Base-by-base conservation (phyloP, 2,797 vertebrate genomes). In the Parambassis ranga region DNA sequence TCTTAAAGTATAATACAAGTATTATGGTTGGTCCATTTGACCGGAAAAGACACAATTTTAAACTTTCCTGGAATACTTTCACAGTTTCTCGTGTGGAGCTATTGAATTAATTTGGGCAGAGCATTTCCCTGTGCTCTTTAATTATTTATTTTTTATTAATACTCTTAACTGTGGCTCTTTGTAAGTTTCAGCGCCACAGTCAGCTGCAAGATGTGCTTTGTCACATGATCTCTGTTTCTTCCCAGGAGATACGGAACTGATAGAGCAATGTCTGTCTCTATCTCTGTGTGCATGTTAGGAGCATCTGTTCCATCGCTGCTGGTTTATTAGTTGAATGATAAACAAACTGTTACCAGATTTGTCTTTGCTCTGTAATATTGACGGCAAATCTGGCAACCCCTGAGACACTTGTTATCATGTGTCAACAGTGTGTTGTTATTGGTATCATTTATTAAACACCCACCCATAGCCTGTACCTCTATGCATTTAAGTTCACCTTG, bases 241-340 rank as follows among this genome's bases (percentile, higher is more conserved):
- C 72, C 46, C 61, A 35, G 32, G 43, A 74, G 72, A 71, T 35
- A 3, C 6, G 1, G 15, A 63, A 47, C 59, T 35, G 57, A 77
- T 24, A 35, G 15, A 66, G 30, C 27, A n/a, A 32, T 19, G 37
- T 71, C 71, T 65, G 68, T 43, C 59, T 71, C 56, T 24, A 28
- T 77, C 30, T 69, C 61, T 42, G 39, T 30, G 32, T 55, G 38
- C 57, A 66, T 37, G 59, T 49, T 42, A 7, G 48, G 48, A 58
- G 65, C 77, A 86, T 84, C 77, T 81, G 73, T 69, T 81, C 64
- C 44, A 37, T 75, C 67, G 67, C 55, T 58, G 50, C 48, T 28
- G 63, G 36, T 56, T 78, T 80, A 70, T 51, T 67, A 53, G 62
- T 53, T 64, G 49, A 79, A 71, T 62, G 61, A 49, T 65, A 71